Evolutionary conservation across 2,113 vertebrate genomes (phyloP), one percentile per base, ranked within the genome.

Genomic region (Actenoides lindsayi): DNA sequence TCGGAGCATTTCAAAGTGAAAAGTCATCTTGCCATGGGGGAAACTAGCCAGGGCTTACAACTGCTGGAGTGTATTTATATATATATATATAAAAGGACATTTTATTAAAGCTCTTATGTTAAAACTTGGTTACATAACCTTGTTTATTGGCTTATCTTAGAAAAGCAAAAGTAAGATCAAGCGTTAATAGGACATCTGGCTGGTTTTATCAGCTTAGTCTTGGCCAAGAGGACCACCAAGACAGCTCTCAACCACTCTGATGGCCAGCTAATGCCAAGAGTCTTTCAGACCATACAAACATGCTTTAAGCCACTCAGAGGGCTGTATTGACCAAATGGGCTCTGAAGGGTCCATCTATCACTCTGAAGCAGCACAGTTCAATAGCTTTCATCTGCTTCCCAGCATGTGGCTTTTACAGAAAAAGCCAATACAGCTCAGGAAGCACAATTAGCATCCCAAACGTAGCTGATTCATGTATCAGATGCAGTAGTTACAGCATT

Each of bases 81-180:
- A 80, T 86, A 42, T 42, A 42, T 42, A 76, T 81, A 70, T 76
- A 37, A 42, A 94, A 92, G 91, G 76, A 74, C 39, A 65, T 83
- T 89, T 86, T 80, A 87, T 93, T 84, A 82, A 95, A 92, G 91
- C 93, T 93, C 76, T 92, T 87, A 74, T 73, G 80, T 71, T 94
- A 96, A 92, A 94, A 89, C 70, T 94, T 78, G 53, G 69, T 95
- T 92, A 96, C 20, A 9, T 95, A 96, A 97, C 86, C 73, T 82
- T 84, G 70, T 79, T 96, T 91, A 91, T 94, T 95, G 78, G 75
- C 44, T 96, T 85, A 87, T 70, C 75, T 95, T 71, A 48, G 24
- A 82, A 96, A 92, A 87, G 56, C 74, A 90, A 63, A 81, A 94
- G 85, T 63, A 93, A 90, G 87, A 87, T 44, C 69, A 91, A 83